Evolutionary conservation across 2,113 vertebrate genomes (phyloP).

Genomic region (Benthochromis sp.): DNA sequence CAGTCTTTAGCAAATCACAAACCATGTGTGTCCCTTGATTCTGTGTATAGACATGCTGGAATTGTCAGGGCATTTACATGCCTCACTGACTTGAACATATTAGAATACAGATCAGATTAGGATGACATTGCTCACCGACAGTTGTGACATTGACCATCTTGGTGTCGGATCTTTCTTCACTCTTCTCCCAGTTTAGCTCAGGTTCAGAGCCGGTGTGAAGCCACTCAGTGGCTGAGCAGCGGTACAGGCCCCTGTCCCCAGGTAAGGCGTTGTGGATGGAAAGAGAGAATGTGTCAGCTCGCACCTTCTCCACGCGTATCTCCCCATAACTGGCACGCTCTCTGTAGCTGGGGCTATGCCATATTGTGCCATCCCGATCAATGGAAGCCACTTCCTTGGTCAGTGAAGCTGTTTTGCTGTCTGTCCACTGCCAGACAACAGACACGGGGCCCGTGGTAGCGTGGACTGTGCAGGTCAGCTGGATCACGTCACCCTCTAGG

Average conservation of each 20-base stretch:
- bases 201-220: slow-evolving; percentile 58
- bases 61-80: not conserved
- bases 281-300: slow-evolving; percentile 76
- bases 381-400: slow-evolving; percentile 79
- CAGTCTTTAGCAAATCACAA: slow-evolving; percentile 21
- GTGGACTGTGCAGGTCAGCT: slow-evolving; percentile 79
- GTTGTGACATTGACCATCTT: slow-evolving; percentile 80
- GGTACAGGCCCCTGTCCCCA: slow-evolving; percentile 87
- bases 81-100: not conserved
- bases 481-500: slow-evolving; percentile 84
- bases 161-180: slow-evolving; percentile 77
- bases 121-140: slow-evolving; percentile 77
- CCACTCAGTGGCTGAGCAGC: slow-evolving; percentile 85
- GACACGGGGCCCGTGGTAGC: slow-evolving; percentile 78
- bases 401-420: slow-evolving; percentile 69
- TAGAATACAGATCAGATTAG: not conserved
- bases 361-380: slow-evolving; percentile 81
- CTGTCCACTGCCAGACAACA: slow-evolving; percentile 80
- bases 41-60: not conserved
- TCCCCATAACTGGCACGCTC: slow-evolving; percentile 86
- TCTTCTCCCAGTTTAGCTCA: slow-evolving; percentile 83
- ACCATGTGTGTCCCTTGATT: not conserved
- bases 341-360: slow-evolving; percentile 73
- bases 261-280: slow-evolving; percentile 84
- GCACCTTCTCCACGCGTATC: slow-evolving; percentile 81